phyloP scores from a whole-genome alignment of 1,140 invertebrate genomes.

The Saccostrea cuccullata region DNA sequence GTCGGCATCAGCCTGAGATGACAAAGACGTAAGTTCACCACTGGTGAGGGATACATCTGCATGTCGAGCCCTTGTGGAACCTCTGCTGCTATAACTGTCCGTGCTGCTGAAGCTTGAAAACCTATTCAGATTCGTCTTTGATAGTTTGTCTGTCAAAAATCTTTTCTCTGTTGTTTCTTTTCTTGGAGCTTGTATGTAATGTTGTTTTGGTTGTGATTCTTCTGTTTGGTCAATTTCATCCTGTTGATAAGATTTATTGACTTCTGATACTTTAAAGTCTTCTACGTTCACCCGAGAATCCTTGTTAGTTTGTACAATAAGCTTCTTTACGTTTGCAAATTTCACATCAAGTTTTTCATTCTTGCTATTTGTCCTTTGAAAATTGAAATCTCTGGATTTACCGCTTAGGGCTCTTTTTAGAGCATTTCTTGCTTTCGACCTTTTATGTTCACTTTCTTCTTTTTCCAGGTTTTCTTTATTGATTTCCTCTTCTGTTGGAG shows the following conservation, averaged over 20 bases:
- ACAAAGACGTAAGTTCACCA: slow-evolving; percentile 69
- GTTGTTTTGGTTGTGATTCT: slow-evolving; percentile 17
- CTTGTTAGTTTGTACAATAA: slow-evolving; percentile 43
- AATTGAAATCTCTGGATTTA: slow-evolving; percentile 43
- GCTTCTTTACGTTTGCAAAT: slow-evolving; percentile 64
- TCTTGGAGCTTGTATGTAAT: neutral
- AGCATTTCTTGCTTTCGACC: slow-evolving; percentile 61
- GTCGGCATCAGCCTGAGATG: slow-evolving; percentile 69
- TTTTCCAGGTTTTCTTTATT: neutral
- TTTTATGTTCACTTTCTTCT: slow-evolving; percentile 50
- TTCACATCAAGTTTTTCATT: slow-evolving; percentile 58
- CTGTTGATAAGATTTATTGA: neutral
- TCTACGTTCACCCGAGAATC: neutral
- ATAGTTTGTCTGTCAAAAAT: neutral
- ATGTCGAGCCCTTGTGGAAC: slow-evolving; percentile 44
- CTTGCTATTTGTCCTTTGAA: slow-evolving; percentile 20
- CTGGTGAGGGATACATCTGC: slow-evolving; percentile 67
- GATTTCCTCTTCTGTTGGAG: slow-evolving; percentile 13
- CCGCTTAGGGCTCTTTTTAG: slow-evolving; percentile 61
- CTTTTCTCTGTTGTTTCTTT: slow-evolving; percentile 32
- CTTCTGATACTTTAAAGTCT: neutral
- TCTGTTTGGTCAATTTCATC: neutral
- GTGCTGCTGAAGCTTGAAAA: slow-evolving; percentile 69
- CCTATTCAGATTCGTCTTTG: slow-evolving; percentile 42
- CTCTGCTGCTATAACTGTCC: slow-evolving; percentile 64